phyloP scores from a whole-genome alignment of 2,113 vertebrate genomes.

The Progne subis region DNA sequence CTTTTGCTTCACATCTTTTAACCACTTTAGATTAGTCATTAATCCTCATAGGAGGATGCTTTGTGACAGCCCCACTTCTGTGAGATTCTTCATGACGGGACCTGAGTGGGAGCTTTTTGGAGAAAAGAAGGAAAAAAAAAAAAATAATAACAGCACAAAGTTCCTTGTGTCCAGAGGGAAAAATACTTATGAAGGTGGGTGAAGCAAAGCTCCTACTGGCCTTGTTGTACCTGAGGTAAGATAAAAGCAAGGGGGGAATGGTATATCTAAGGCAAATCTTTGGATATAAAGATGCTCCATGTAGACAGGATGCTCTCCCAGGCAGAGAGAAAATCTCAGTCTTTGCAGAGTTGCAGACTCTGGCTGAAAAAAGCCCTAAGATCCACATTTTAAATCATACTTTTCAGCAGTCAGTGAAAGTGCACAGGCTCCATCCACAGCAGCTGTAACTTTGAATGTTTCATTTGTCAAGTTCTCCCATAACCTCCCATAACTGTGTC shows the following conservation, averaged over 20 bases:
- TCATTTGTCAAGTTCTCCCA: background rate
- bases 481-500: background rate
- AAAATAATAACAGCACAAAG: background rate
- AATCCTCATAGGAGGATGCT: background rate
- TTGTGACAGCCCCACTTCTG: background rate
- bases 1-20: conserved; percentile 6
- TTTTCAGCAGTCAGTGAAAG: background rate
- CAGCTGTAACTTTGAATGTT: background rate
- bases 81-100: background rate
- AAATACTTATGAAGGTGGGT: background rate
- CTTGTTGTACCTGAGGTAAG: background rate
- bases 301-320: background rate
- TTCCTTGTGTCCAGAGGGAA: background rate
- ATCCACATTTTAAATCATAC: background rate
- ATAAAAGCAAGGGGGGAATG: background rate
- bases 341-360: background rate
- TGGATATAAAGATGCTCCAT: background rate
- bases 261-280: background rate
- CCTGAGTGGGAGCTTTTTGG: background rate
- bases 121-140: background rate
- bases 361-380: background rate
- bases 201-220: background rate
- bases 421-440: background rate
- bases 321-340: background rate
- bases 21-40: background rate